Evolutionary conservation across 1,140 invertebrate species (phyloP).

Genomic region (Drosophila mauritiana): DNA sequence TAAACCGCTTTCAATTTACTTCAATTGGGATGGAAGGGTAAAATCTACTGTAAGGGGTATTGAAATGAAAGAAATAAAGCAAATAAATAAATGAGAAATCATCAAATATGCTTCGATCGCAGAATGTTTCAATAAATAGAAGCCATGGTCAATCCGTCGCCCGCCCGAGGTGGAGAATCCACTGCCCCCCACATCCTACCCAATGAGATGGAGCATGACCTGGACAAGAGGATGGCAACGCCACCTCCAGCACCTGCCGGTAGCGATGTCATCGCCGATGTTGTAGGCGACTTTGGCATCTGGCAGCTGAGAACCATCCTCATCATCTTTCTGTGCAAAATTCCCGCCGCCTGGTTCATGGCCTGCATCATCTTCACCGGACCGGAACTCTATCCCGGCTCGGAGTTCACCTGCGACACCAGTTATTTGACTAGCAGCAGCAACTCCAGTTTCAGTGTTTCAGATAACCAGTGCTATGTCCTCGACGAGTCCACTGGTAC

Average conservation of each 20-base stretch:
- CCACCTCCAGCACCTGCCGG: constrained; percentile 11
- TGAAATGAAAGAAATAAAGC: constrained; percentile 12
- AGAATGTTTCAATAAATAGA: constrained; percentile 53
- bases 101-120: constrained; percentile 15
- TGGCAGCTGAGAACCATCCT: constrained; percentile 84
- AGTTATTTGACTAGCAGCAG: constrained; percentile 31
- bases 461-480: constrained; percentile 69
- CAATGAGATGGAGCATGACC: constrained; percentile 27
- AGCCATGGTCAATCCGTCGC: constrained; percentile 55
- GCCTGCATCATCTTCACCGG: constrained; percentile 84
- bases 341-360: constrained; percentile 85
- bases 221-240: constrained; percentile 2
- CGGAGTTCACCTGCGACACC: constrained; percentile 68
- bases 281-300: constrained; percentile 83
- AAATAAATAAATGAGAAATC: constrained; percentile 29
- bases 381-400: constrained; percentile 71
- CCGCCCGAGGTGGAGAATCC: constrained; percentile 30
- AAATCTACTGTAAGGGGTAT: not conserved
- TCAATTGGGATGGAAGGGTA: constrained; percentile 48
- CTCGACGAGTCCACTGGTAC: constrained; percentile 33
- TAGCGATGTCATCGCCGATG: constrained; percentile 73
- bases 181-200: constrained; percentile 13
- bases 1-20: constrained; percentile 68
- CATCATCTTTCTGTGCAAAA: constrained; percentile 84
- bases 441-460: constrained; percentile 44